Evolutionary conservation across 2,888 invertebrate species (phyloP), one percentile per base, ranked within the genome.

Genomic region (Heliconius aoede): DNA sequence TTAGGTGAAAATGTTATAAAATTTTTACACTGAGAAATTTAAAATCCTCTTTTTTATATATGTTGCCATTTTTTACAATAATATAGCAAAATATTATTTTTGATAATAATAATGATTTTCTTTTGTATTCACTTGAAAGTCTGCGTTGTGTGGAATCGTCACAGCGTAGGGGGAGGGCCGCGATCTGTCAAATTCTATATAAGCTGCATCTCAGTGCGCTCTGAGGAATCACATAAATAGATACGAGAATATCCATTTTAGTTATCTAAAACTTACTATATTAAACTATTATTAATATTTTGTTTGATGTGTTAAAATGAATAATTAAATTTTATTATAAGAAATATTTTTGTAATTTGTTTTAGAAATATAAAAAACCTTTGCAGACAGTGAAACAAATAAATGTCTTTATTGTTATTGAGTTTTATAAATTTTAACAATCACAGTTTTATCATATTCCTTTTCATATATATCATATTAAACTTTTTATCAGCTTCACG

Each of bases 81-180:
- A n/a, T n/a, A n/a, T n/a, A n/a, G n/a, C n/a, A n/a, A n/a, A n/a
- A n/a, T n/a, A n/a, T n/a, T n/a, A n/a, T n/a, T n/a, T n/a, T n/a
- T n/a, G n/a, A n/a, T n/a, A n/a, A n/a, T n/a, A 36, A 36, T 55
- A 8, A n/a, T n/a, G 3, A 21, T 0, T 2, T 26, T 85, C 84
- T 87, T 73, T 74, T 76, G 73, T 64, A 62, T 60, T 13, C 30
- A 74, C 76, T 76, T 28, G 15, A 32, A 60, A 65, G 58, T 72
- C 79, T 79, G 58, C n/a, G 60, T 58, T 51, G 77, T 81, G 85
- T 87, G 87, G 86, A 87, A 87, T 79, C 69, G 46, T 78, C 76
- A 77, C 80, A 76, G 69, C 77, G 79, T 79, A 81, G 86, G 78
- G 76, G 86, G 82, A 83, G 85, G 85, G 84, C 81, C 81, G 83